Percentiles rank a stretch among this genome's conserved stretches.
These are phyloP conservation scores for Rhagophthalmus giganteus DNA, from an alignment of 2,888 invertebrate species.

Conservation along the genomic window DNA sequence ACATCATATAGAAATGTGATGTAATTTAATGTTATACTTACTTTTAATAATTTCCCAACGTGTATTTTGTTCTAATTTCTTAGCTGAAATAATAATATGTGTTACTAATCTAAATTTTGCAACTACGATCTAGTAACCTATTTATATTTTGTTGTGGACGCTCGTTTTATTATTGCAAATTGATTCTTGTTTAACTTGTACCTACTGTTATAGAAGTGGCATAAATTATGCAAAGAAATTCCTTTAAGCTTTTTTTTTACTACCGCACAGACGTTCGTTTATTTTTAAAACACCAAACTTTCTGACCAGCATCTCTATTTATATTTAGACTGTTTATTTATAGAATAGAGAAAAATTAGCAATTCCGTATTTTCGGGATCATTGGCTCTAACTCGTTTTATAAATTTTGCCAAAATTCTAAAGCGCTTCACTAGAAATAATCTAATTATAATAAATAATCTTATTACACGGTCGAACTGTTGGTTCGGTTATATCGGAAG, in stretches of 20 bases:
- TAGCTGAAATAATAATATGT: slow-evolving; percentile 11
- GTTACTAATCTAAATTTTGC: slow-evolving; percentile 15
- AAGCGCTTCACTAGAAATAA: no score
- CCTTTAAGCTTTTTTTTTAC: no score
- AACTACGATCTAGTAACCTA: slow-evolving; percentile 23
- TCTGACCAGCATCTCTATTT: slow-evolving; percentile 11
- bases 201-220: no score
- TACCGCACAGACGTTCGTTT: no score
- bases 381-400: no score
- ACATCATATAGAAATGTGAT: slow-evolving; percentile 25
- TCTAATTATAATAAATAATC: no score
- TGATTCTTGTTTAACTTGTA: background rate
- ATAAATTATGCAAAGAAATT: no score
- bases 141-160: slow-evolving; percentile 7
- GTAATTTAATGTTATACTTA: slow-evolving; percentile 24
- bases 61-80: no score
- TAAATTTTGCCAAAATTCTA: no score
- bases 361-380: slow-evolving; percentile 2
- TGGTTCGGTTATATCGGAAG: no score
- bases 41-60: slow-evolving; percentile 23
- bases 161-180: background rate
- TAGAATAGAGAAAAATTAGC: slow-evolving; percentile 12
- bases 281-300: slow-evolving; percentile 14
- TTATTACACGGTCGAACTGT: no score
- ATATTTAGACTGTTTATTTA: slow-evolving; percentile 13